phyloP scores from a whole-genome alignment of 1,140 invertebrate species.

The Anoplophora glabripennis region DNA sequence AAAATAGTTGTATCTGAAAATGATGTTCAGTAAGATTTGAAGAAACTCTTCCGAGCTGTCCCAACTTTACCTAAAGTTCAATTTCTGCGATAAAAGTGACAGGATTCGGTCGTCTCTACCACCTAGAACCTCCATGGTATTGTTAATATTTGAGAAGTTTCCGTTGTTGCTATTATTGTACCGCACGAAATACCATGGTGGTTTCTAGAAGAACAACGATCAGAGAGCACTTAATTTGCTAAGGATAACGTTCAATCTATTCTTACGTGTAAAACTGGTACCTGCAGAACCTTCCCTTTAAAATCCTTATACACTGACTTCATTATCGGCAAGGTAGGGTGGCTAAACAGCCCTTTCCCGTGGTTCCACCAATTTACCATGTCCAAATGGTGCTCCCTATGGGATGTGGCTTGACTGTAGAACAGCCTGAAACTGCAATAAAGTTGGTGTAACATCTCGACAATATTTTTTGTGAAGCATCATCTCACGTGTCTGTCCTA shows the following conservation, averaged over 20 bases:
- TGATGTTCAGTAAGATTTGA: no score
- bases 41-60: no score
- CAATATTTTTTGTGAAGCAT: background rate
- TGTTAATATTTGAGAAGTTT: constrained; percentile 22
- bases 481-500: constrained; percentile 52
- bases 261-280: constrained; percentile 67
- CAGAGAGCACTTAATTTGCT: background rate
- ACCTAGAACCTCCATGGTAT: constrained; percentile 60
- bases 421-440: constrained; percentile 57
- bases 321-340: constrained; percentile 59
- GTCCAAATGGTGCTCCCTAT: constrained; percentile 52
- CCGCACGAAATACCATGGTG: constrained; percentile 69
- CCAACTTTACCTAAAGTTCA: constrained; percentile 59
- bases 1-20: constrained; percentile 59
- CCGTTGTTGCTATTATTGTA: constrained; percentile 51
- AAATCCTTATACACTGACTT: constrained; percentile 62
- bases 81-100: constrained; percentile 57
- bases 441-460: background rate
- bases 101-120: constrained; percentile 67
- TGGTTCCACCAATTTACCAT: constrained; percentile 69
- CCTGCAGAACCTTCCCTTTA: constrained; percentile 57
- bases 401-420: constrained; percentile 63
- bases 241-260: background rate
- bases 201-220: constrained; percentile 53
- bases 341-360: constrained; percentile 56